Base-by-base conservation (phyloP, 2,797 vertebrate genomes). In the Fratercula arctica region DNA sequence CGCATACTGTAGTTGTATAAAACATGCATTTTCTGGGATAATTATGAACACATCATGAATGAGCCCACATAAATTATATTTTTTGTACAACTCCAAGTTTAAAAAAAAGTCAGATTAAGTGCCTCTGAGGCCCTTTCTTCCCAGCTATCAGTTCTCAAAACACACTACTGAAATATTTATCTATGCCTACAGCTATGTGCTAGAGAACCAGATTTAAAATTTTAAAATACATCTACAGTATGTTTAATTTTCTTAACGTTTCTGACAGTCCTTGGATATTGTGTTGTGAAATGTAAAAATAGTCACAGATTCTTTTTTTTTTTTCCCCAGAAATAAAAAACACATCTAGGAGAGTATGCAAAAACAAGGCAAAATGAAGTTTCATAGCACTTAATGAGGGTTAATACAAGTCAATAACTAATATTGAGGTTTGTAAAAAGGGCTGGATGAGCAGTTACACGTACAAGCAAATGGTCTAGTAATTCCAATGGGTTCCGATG, bases 21-120 rank as follows among this genome's bases (percentile, higher is more conserved):
- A 99, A 99, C 98, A 99, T 98, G 99, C 98, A 99, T 97, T 97
- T 98, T 98, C 98, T 98, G 98, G 98, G 98, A 97, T 98, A 98
- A 98, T 98, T 98, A 98, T 98, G 98, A 98, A 98, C 98, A 98
- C 97, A 98, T 98, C 98, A 98, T 98, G 98, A 98, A 98, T 97
- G 98, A 98, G 98, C 98, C 98, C 98, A 98, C 98, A 98, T 98
- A 99, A 98, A 99, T 98, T 98, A 98, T 98, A 97, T 96, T 98
- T 90, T 98, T 98, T 98, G 97, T 98, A 99, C 98, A 98, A 98
- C 93, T 97, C 86, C 98, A 98, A 98, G 98, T 73, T 95, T 98
- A 98, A 98, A 98, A 97, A 98, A 98, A 98, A 98, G 97, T 98
- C 98, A 89, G 79, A 95, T 91, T 97, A 98, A 98, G 98, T 98